Evolutionary conservation across 2,797 vertebrate genomes (phyloP).

Genomic region (Cossypha heuglini): DNA sequence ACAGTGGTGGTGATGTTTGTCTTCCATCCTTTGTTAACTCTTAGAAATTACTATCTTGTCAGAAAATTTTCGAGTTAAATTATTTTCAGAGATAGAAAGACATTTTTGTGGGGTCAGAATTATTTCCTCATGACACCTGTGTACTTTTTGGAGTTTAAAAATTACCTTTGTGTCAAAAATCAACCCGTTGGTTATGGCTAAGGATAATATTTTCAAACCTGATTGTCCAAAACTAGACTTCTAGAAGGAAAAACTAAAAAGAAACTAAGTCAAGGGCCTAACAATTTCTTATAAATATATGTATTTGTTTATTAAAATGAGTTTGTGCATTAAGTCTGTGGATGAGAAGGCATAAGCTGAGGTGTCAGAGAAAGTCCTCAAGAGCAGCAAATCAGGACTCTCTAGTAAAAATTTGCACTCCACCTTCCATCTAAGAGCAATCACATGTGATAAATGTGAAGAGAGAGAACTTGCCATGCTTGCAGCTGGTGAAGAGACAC

Average conservation of each 20-base stretch:
- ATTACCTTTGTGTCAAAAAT: background rate
- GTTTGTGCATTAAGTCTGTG: background rate
- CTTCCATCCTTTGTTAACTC: background rate
- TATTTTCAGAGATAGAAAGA: background rate
- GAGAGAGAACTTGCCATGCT: background rate
- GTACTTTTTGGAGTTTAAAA: background rate
- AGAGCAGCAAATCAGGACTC: background rate
- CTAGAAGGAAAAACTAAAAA: background rate
- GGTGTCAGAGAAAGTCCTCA: background rate
- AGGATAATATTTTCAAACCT: background rate
- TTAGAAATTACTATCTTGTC: background rate
- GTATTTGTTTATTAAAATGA: background rate
- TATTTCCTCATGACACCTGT: background rate
- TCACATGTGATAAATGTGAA: background rate
- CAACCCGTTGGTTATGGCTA: accelerated
- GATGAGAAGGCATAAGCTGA: background rate
- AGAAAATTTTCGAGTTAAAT: background rate
- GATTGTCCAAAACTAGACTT: background rate
- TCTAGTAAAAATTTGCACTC: background rate
- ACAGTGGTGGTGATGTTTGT: background rate
- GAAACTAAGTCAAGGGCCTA: background rate
- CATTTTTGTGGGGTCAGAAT: background rate
- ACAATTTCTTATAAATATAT: background rate
- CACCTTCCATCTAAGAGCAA: background rate
- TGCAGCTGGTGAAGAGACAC: background rate